Percentiles rank a stretch among this genome's conserved stretches.
These are phyloP conservation scores for Drepana falcataria DNA, from an alignment of 2,888 invertebrate genomes.

Conservation along the genomic window DNA sequence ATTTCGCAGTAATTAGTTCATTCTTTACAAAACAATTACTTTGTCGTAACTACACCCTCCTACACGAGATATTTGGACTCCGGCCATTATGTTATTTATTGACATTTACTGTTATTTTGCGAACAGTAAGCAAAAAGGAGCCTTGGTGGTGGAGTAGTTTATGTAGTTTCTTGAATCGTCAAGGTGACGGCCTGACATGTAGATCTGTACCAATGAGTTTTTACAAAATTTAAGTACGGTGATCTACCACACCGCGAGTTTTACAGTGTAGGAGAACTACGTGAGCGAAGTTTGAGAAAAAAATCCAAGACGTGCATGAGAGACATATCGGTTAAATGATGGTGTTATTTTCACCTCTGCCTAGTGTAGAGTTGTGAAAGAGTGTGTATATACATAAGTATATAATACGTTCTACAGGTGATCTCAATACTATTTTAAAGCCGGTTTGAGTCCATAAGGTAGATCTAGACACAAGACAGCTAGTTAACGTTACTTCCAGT, in stretches of 20 bases:
- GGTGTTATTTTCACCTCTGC: too few species aligned
- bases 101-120: not conserved
- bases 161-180: not conserved
- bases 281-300: too few species aligned
- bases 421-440: not conserved
- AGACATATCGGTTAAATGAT: too few species aligned
- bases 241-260: too few species aligned
- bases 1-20: not conserved
- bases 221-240: too few species aligned
- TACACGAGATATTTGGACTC: conserved; percentile 29
- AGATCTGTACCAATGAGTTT: too few species aligned
- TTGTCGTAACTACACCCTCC: conserved; percentile 24
- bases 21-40: conserved; percentile 3
- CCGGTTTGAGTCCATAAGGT: not conserved
- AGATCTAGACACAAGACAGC: not conserved
- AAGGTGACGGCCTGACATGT: not conserved
- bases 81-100: not conserved
- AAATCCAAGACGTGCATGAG: too few species aligned
- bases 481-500: conserved; percentile 1
- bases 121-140: not conserved
- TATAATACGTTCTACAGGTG: not conserved
- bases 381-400: too few species aligned
- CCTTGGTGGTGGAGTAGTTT: too few species aligned
- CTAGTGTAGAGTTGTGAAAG: too few species aligned
- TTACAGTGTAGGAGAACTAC: too few species aligned